Base-by-base conservation (phyloP, 2,797 vertebrate genomes). In the Bryconaethiops microstoma region DNA sequence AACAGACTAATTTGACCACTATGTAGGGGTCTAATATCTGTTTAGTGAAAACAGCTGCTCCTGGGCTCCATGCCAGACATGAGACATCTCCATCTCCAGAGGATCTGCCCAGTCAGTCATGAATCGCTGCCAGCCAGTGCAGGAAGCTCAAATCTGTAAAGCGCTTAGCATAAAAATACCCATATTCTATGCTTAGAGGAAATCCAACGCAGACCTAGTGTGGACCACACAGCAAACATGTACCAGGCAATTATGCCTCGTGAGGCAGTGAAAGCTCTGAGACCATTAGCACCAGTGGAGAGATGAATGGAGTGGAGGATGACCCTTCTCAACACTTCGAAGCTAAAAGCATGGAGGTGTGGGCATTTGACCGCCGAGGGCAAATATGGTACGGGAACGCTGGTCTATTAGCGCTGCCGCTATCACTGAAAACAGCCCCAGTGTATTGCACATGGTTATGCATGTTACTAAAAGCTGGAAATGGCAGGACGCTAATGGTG, bases 41-140 rank as follows among this genome's bases (percentile, higher is more conserved):
- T 85, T 79, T 75, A n/a, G 48, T 80, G 39, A 65, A 48, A 48
- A 57, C 64, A 85, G 54, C 65, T 80, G 74, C 29, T 84, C 70
- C 60, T n/a, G 25, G 77, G 77, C 62, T 59, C 35, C 5, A 8
- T 68, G 39, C 52, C 60, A 19, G 54, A 39, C 35, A 25, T 7
- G 42, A 75, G 62, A 68, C 62, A 48, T 62, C 80, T 79, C 76
- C 39, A 79, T 79, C 79, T 79, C 64, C 21, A 42, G 68, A 69
- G 70, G 64, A 74, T 62, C 60, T 65, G 52, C 48, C 42, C 29
- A 75, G 65, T 78, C n/a, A 45, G 80, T 71, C 63, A 78, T 4
- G 50, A n/a, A 45, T 73, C 35, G 72, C 40, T 55, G 70, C 25
- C 70, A 60, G 69, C 60, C 48, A 39, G 16, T 9, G 12, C 19